Evolutionary conservation across 1,140 invertebrate genomes (phyloP).

Genomic region (Lordiphosa stackelbergi): DNA sequence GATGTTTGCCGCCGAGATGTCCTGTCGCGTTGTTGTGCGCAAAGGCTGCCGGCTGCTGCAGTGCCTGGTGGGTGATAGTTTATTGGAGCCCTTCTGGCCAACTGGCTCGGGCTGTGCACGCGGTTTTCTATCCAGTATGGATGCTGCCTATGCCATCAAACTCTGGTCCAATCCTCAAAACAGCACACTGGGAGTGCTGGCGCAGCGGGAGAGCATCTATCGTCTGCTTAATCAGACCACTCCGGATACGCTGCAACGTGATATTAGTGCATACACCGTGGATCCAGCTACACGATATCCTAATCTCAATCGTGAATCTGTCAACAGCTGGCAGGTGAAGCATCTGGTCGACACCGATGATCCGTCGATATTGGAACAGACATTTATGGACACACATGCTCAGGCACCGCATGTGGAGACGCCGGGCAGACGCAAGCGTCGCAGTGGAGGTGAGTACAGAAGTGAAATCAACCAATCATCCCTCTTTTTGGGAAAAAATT

Average conservation of each 20-base stretch:
- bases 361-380: constrained; percentile 79
- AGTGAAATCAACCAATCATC: too few species aligned
- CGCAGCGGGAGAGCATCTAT: constrained; percentile 97
- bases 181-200: constrained; percentile 89
- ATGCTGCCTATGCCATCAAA: constrained; percentile 96
- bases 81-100: constrained; percentile 99
- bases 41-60: constrained; percentile 89
- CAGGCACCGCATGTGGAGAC: constrained; percentile 56
- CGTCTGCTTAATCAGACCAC: constrained; percentile 93
- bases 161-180: constrained; percentile 85
- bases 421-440: constrained; percentile 64
- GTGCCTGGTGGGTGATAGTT: constrained; percentile 95
- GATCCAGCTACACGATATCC: constrained; percentile 91
- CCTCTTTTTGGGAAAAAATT: too few species aligned
- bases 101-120: constrained; percentile 98
- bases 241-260: constrained; percentile 95
- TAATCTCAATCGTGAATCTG: constrained; percentile 81
- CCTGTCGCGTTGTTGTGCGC: constrained; percentile 85
- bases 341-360: constrained; percentile 82
- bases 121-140: constrained; percentile 96
- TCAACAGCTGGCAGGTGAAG: constrained; percentile 81
- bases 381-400: constrained; percentile 77
- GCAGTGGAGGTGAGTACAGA: constrained; percentile 57
- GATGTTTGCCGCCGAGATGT: constrained; percentile 98
- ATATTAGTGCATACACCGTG: constrained; percentile 91